Conservation (phyloP, 2,888 invertebrate genomes). For the Dioctria linearis region DNA sequence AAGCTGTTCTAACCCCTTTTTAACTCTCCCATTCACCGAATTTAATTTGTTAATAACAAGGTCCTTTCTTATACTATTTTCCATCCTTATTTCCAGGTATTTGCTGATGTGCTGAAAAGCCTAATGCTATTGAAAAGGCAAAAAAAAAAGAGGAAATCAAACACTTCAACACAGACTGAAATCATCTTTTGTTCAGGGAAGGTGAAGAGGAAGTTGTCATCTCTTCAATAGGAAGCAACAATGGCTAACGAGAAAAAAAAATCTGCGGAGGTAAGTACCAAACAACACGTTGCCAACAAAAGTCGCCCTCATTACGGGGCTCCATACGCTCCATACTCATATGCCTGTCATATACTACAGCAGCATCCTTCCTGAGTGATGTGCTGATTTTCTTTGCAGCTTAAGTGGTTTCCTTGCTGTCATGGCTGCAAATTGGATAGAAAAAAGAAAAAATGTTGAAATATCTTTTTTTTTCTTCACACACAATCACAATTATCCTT, state of each 20-base stretch:
- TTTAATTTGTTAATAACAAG: constrained; percentile 31
- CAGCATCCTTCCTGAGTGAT: neutral
- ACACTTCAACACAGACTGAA: constrained; percentile 47
- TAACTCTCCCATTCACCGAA: neutral
- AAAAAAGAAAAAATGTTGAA: constrained; percentile 8
- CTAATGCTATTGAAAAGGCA: constrained; percentile 44
- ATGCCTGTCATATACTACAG: constrained; percentile 7
- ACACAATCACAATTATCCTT: neutral
- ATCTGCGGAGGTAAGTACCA: constrained; percentile 63
- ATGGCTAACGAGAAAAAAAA: constrained; percentile 65
- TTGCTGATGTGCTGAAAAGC: constrained; percentile 29
- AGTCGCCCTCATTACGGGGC: constrained; percentile 30
- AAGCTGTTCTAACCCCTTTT: neutral
- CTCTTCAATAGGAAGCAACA: constrained; percentile 58
- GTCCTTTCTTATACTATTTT: constrained; percentile 26
- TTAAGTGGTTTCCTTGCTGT: constrained; percentile 25
- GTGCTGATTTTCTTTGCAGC: constrained; percentile 6
- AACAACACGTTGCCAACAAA: constrained; percentile 58
- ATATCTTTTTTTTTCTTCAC: neutral
- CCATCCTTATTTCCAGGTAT: constrained; percentile 46
- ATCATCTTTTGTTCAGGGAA: constrained; percentile 45
- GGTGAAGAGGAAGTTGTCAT: constrained; percentile 50
- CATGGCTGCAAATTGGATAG: constrained; percentile 34
- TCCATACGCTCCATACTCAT: constrained; percentile 7
- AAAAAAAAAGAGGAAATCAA: constrained; percentile 45